Evolutionary conservation across 2,888 invertebrate genomes (phyloP), one percentile per base, ranked within the genome.

Genomic region (Hermaeophaga mercurialis): DNA sequence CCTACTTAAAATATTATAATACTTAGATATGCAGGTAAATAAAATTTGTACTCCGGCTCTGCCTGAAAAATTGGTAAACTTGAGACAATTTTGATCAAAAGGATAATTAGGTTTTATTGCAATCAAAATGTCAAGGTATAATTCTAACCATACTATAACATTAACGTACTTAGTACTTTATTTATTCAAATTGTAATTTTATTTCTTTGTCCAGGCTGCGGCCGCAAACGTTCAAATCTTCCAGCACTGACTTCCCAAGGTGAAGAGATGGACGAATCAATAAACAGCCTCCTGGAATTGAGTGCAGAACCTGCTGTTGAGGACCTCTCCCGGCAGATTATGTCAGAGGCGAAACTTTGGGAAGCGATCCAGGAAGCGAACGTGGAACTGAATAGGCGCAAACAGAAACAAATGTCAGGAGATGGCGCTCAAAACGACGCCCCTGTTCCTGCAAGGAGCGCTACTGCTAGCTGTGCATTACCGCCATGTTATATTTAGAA

Each of bases 351-450:
- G 0, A 87, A 87, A 64, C 79, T 88, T 14, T 90, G 88, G 85
- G 90, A 90, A 70, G 89, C 90, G 2, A 87, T 90, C 12, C 90
- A 90, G 69, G 89, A 89, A 68, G 89, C 89, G 1, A 86, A 87
- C 72, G 82, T 84, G 8, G 89, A 89, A 73, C 80, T 89, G 54
- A 81, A 84, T 22, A 79, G 86, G 58, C 81, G 85, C 61, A 86
- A 85, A 72, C 84, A 82, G 64, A 39, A 50, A 22, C 71, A 71
- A 52, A 55, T 60, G 36, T 66, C 71, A n/a, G 34, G 58, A 26
- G 81, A 80, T 56, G 80, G 65, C 52, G 54, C 79, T 18, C 69
- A 69, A 50, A 66, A 69, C 34, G 70, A 68, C 54, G 68, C 62
- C 54, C 66, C 66, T 11, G 63, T 66, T 31, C 70, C 73, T 9